Evolutionary conservation across 2,888 invertebrate species (phyloP).

Genomic region (Clistopyga incitator): DNA sequence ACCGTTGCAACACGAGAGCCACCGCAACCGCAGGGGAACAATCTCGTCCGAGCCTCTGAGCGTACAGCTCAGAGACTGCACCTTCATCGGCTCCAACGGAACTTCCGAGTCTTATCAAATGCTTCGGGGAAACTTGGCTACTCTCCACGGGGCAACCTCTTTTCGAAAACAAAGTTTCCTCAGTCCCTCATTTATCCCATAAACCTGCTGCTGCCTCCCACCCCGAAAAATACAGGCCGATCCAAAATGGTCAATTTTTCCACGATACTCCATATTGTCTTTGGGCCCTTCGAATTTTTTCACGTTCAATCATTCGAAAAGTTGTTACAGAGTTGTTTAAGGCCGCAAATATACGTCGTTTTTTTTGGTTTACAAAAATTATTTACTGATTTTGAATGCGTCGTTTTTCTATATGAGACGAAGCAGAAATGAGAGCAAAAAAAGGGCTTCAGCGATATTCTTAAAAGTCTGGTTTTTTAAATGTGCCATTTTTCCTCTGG

Average conservation of each 20-base stretch:
- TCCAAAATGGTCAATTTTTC: background rate
- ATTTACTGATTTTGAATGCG: too few species aligned
- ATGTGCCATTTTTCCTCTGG: too few species aligned
- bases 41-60: background rate
- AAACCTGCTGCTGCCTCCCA: conserved; percentile 13
- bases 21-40: conserved; percentile 31
- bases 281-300: too few species aligned
- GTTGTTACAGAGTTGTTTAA: too few species aligned
- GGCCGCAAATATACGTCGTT: too few species aligned
- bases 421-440: too few species aligned
- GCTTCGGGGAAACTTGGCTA: conserved; percentile 46
- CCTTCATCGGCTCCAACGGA: conserved; percentile 40
- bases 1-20: conserved; percentile 42
- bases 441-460: too few species aligned
- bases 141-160: conserved; percentile 51
- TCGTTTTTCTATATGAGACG: too few species aligned
- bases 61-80: background rate
- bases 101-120: conserved; percentile 55
- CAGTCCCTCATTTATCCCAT: conserved; percentile 61
- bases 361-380: too few species aligned
- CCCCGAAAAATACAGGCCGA: background rate
- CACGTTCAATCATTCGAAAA: too few species aligned
- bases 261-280: too few species aligned
- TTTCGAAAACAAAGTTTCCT: conserved; percentile 75
- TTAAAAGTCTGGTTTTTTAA: too few species aligned